Conservation (phyloP, 2,113 vertebrate species). For the Eubucco bourcierii region DNA sequence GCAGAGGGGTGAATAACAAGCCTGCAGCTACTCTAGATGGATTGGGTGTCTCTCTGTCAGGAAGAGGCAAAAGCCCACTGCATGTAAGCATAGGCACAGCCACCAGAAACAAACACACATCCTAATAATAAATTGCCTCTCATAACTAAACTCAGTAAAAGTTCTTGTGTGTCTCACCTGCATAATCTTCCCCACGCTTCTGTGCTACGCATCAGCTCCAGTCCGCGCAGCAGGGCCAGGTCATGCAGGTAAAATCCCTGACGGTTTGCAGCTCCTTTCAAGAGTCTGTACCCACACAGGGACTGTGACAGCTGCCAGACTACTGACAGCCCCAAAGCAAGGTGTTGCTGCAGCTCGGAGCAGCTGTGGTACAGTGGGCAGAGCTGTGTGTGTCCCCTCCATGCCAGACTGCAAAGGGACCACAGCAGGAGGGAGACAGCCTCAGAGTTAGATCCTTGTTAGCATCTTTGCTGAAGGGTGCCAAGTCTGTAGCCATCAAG, state of each 20-base stretch:
- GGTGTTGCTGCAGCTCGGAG: background rate
- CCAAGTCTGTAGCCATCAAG: background rate
- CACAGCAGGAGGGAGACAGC: background rate
- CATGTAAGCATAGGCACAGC: fast-evolving
- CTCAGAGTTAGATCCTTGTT: background rate
- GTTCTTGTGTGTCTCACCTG: background rate
- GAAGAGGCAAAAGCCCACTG: background rate
- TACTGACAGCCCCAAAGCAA: background rate
- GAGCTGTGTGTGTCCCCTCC: background rate
- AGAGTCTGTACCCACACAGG: background rate
- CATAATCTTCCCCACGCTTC: background rate
- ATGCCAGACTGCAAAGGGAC: background rate
- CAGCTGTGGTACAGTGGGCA: conserved; percentile 6
- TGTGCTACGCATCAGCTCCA: background rate
- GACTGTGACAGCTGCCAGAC: background rate
- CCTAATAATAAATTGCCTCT: background rate
- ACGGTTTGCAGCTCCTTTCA: background rate
- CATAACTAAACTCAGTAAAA: background rate
- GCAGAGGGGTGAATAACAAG: background rate
- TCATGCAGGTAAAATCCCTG: background rate
- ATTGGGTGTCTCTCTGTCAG: background rate
- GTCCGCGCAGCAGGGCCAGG: background rate
- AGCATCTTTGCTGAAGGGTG: background rate
- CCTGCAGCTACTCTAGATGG: background rate
- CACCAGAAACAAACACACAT: background rate